phyloP scores from a whole-genome alignment of 2,888 invertebrate species.

The Furcula furcula region DNA sequence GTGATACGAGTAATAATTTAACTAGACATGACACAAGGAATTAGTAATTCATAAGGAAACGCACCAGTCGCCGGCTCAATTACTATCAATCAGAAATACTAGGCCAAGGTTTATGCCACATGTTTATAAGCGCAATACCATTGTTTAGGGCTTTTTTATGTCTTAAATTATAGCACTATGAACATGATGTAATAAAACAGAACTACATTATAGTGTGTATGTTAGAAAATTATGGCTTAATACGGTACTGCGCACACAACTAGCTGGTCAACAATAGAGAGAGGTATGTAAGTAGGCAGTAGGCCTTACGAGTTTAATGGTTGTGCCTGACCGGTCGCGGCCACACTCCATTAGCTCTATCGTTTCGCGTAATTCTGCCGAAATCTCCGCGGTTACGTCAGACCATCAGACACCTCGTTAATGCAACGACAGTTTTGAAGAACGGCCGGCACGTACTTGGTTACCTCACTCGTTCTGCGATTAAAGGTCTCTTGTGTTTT shows the following conservation, averaged over 20 bases:
- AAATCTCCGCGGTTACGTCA: conserved; percentile 63
- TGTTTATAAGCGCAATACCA: conserved; percentile 9
- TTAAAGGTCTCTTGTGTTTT: conserved; percentile 42
- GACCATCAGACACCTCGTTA: conserved; percentile 44
- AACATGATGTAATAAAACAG: conserved; percentile 15
- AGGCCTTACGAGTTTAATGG: conserved; percentile 27
- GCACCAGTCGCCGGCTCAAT: conserved; percentile 13
- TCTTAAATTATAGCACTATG: conserved; percentile 5
- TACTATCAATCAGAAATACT: conserved; percentile 23
- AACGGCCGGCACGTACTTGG: conserved; percentile 44
- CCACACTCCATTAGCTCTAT: conserved; percentile 63
- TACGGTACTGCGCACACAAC: conserved; percentile 21
- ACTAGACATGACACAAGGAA: conserved; percentile 8
- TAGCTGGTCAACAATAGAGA: conserved; percentile 20
- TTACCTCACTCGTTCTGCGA: conserved; percentile 50
- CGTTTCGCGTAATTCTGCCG: conserved; percentile 64
- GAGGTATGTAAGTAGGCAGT: conserved; percentile 22
- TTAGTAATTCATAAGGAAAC: conserved; percentile 21
- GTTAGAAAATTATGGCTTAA: conserved; percentile 14
- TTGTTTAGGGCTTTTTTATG: conserved; percentile 10
- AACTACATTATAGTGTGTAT: conserved; percentile 5
- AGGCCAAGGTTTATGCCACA: conserved; percentile 33
- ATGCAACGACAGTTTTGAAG: conserved; percentile 42
- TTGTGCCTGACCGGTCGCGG: conserved; percentile 31
- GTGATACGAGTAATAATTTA: conserved; percentile 10